phyloP scores from a whole-genome alignment of 2,113 vertebrate species.

The Mustela nigripes region DNA sequence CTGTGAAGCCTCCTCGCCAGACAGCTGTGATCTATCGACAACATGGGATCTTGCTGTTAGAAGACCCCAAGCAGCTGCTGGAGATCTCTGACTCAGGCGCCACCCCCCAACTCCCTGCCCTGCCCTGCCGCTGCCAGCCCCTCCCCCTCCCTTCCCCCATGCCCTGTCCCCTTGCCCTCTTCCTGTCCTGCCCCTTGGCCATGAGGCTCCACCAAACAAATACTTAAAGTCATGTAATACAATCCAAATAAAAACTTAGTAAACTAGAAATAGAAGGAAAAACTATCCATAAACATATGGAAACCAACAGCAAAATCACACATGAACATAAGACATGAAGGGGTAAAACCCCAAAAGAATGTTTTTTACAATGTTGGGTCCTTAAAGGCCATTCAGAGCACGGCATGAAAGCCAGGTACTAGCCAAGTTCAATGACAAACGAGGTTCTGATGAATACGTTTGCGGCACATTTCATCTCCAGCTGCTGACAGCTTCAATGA shows the following conservation, averaged over 20 bases:
- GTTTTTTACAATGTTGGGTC: background rate
- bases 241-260: background rate
- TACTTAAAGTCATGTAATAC: background rate
- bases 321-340: background rate
- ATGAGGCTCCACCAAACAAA: background rate
- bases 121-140: background rate
- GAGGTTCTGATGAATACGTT: background rate
- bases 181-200: background rate
- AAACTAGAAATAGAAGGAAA: background rate
- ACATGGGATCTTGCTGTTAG: background rate
- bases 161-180: background rate
- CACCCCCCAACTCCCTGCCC: no score
- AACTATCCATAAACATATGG: background rate
- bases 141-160: rapidly evolving
- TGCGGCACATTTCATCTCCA: background rate
- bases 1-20: background rate
- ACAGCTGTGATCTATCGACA: background rate
- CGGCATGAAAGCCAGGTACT: background rate
- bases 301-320: background rate
- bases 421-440: background rate
- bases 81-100: background rate
- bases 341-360: background rate
- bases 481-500: background rate
- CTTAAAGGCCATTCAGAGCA: background rate
- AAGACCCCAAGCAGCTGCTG: background rate